A percentile compares a stretch with the other conserved stretches of the same genome.
phyloP scores from a whole-genome alignment of 2,888 invertebrate genomes.

The Xanthia icteritia region DNA sequence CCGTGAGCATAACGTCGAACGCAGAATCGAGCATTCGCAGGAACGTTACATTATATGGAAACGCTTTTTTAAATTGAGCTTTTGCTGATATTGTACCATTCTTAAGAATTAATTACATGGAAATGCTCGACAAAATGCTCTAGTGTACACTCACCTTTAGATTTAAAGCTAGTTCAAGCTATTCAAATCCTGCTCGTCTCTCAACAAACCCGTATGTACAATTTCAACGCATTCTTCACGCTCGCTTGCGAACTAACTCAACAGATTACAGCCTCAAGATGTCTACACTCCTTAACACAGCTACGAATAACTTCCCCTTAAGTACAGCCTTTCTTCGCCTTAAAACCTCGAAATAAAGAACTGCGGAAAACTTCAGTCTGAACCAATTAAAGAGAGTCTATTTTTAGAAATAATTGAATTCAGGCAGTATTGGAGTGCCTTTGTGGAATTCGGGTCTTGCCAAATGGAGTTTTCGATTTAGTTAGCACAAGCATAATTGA shows the following conservation, averaged over 20 bases:
- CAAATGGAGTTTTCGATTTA: slow-evolving; percentile 44
- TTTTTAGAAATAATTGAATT: slow-evolving; percentile 57
- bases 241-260: slow-evolving; percentile 40
- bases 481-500: slow-evolving; percentile 46
- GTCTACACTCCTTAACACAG: slow-evolving; percentile 39
- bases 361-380: slow-evolving; percentile 24
- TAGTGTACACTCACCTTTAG: no score
- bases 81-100: no score
- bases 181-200: not conserved
- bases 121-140: no score
- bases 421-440: slow-evolving; percentile 15
- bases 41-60: no score
- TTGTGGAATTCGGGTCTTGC: slow-evolving; percentile 27
- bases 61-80: no score
- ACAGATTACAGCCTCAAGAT: slow-evolving; percentile 53
- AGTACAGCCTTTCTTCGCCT: not conserved
- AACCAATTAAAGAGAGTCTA: slow-evolving; percentile 45
- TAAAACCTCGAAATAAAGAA: slow-evolving; percentile 42
- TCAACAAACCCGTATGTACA: slow-evolving; percentile 9
- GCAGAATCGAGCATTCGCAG: no score
- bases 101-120: no score
- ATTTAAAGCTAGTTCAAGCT: no score
- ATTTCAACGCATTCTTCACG: slow-evolving; percentile 26
- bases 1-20: no score
- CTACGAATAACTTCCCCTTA: slow-evolving; percentile 17